A percentile compares a stretch with the other conserved stretches of the same genome.
phyloP scores from a whole-genome alignment of 2,113 vertebrate genomes.

The Apodemus speciosus region DNA sequence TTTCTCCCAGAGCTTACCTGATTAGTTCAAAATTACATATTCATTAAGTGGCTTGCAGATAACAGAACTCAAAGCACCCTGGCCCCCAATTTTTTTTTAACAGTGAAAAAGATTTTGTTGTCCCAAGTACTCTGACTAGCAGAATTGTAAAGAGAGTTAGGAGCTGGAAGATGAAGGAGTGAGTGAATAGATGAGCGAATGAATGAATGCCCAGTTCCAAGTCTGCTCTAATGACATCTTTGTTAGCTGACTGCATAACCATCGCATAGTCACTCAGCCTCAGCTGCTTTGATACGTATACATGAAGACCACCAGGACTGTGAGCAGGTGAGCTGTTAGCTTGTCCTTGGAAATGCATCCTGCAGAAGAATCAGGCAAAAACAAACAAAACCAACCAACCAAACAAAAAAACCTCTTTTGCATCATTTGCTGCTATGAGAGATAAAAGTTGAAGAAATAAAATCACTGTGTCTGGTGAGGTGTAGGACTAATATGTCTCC shows the following conservation, averaged over 20 bases:
- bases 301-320: neutral
- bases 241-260: neutral
- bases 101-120: neutral
- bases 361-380: neutral
- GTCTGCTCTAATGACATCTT: neutral
- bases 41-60: neutral
- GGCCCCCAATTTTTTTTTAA: neutral
- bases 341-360: neutral
- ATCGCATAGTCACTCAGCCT: neutral
- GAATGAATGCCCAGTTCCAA: neutral
- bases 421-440: neutral
- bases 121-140: neutral
- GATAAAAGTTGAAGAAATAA: neutral
- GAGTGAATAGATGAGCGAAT: neutral
- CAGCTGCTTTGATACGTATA: neutral
- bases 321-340: neutral
- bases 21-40: neutral
- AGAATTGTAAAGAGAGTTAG: neutral
- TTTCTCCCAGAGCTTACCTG: slow-evolving; percentile 11
- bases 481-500: neutral
- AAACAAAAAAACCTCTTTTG: neutral
- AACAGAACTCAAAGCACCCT: neutral
- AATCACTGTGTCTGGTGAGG: neutral
- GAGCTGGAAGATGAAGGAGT: neutral
- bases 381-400: neutral